A percentile compares a stretch with the other conserved stretches of the same genome.
These are phyloP conservation scores for Halcyon smyrnensis DNA, from an alignment of 2,797 vertebrate genomes.

Conservation along the genomic window DNA sequence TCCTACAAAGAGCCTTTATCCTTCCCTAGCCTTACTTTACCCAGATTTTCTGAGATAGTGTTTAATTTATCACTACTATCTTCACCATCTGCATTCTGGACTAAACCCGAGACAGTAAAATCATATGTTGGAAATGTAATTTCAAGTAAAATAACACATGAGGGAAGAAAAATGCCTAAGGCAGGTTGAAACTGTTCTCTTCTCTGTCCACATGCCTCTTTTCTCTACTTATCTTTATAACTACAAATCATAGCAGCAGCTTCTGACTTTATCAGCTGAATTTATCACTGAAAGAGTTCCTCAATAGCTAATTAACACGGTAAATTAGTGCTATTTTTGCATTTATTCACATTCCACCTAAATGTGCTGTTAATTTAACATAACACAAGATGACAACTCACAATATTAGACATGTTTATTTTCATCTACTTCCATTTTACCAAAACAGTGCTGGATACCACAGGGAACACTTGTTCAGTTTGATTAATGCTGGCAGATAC, in stretches of 20 bases:
- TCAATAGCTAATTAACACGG: slow-evolving; percentile 48
- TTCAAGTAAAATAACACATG: not conserved
- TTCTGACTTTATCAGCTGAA: slow-evolving; percentile 1
- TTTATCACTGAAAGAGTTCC: not conserved
- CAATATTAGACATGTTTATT: not conserved
- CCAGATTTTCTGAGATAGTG: not conserved
- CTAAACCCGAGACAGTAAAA: not conserved
- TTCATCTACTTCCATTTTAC: not conserved
- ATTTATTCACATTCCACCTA: not conserved
- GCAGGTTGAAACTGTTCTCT: not conserved
- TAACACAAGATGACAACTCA: not conserved
- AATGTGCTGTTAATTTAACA: not conserved
- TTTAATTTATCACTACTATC: slow-evolving; percentile 18
- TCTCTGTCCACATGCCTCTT: not conserved
- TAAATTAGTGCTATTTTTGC: slow-evolving; percentile 4
- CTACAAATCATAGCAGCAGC: not conserved
- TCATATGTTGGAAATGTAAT: not conserved
- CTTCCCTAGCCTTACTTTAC: not conserved
- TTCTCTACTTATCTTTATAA: slow-evolving; percentile 20
- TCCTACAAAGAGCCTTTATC: slow-evolving; percentile 1
- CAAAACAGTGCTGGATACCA: not conserved
- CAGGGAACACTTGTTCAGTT: not conserved
- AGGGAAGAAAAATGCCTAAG: not conserved
- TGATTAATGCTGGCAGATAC: slow-evolving; percentile 15
- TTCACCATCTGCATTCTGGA: not conserved